These are phyloP conservation scores for Siphlonurus alternatus DNA, from an alignment of 2,888 invertebrate genomes.

Conservation along the genomic window DNA sequence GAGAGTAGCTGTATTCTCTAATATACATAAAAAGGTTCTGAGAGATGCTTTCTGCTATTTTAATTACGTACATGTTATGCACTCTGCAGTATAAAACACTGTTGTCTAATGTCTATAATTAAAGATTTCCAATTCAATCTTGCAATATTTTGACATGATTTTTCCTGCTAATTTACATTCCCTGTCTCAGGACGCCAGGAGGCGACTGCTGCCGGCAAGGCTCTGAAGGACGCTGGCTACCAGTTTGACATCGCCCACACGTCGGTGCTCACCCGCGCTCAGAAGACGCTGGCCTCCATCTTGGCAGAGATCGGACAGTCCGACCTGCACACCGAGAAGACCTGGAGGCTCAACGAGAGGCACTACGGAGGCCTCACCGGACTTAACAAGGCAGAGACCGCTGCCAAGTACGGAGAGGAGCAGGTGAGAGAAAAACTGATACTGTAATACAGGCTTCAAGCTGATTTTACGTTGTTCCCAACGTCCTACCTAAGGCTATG, in stretches of 20 bases:
- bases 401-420: conserved; percentile 68
- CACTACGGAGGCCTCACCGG: conserved; percentile 80
- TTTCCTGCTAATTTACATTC: too few relatives aligned
- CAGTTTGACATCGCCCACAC: conserved; percentile 67
- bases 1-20: too few relatives aligned
- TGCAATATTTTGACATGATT: too few relatives aligned
- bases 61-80: too few relatives aligned
- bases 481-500: not conserved
- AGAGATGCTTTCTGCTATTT: too few relatives aligned
- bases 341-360: conserved; percentile 75
- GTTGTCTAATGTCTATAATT: too few relatives aligned
- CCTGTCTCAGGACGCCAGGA: conserved; percentile 52
- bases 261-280: conserved; percentile 60
- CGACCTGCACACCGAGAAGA: conserved; percentile 47
- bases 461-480: not conserved
- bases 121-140: too few relatives aligned
- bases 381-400: conserved; percentile 68
- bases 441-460: not conserved
- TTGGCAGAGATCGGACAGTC: conserved; percentile 47
- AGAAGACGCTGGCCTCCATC: conserved; percentile 50
- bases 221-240: conserved; percentile 47
- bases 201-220: conserved; percentile 52
- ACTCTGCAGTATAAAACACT: too few relatives aligned
- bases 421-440: too few relatives aligned
- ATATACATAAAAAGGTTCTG: too few relatives aligned